Base-by-base conservation (phyloP, 2,797 vertebrate genomes). In the Varecia variegata region DNA sequence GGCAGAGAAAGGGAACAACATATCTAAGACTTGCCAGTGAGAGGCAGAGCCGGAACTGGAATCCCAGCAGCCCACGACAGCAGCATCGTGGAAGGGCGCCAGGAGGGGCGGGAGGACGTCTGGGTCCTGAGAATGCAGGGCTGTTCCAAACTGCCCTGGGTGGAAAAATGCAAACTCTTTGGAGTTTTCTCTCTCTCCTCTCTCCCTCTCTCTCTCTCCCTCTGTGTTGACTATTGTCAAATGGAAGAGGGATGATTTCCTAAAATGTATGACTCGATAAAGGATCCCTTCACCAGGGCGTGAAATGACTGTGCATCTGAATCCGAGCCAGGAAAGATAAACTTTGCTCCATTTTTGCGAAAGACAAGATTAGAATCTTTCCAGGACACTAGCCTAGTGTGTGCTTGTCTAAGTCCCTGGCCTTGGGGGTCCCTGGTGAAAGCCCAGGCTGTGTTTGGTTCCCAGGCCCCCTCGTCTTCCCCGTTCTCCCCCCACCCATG, bases 41-140 rank as follows among this genome's bases (percentile, higher is more conserved):
- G 92, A 65, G 79, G 79, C 79, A 30, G 60, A 68, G 67, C 30
- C 9, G 50, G 32, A 62, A 43, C 87, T 6, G 9, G 40, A 40
- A 40, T 18, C 73, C 43, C 60, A 35, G 15, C 38, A 25, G 4
- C 23, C 65, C 52, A 4, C 11, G 38, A 5, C 0, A 1, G 17
- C 17, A 18, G n/a, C 32, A 1, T 25, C 9, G 1, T 1, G 8
- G 20, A 18, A 2, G 0, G 0, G 5, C 3, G 3, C 1, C 0
- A 7, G 17, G 70, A 38, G n/a, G 70, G 4, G 4, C 0, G 0
- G 35, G 20, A 20, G 32, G 0, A 0, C 10, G 3, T 70, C 58
- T 21, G 23, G n/a, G 13, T 0, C 87, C 35, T 8, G 12, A 47
- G 54, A 38, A 7, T 17, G 43, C n/a, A 7, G 5, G 18, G 45